phyloP scores from a whole-genome alignment of 2,888 invertebrate species.

The Andrena dorsata region DNA sequence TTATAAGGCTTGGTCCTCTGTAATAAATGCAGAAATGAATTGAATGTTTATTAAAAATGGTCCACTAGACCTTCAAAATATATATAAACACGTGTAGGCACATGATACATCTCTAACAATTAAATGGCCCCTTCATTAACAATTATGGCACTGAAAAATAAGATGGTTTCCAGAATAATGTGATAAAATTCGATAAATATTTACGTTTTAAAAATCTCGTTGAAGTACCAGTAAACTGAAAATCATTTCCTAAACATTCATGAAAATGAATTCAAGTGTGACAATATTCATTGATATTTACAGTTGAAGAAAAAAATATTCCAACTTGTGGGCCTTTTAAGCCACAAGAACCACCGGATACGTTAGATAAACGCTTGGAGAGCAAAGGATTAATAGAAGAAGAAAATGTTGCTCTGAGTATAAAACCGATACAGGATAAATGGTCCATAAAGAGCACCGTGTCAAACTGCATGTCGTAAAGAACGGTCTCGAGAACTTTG shows the following conservation, averaged over 20 bases:
- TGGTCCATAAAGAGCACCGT: background rate
- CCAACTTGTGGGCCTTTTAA: background rate
- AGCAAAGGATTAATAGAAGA: background rate
- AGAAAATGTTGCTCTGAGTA: background rate
- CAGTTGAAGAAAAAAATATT: background rate
- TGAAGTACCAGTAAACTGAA: background rate
- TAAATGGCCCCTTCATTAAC: conserved; percentile 53
- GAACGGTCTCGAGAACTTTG: background rate
- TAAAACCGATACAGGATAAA: background rate
- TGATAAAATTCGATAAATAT: background rate
- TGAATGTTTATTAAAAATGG: background rate
- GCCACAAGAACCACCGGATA: too few relatives aligned
- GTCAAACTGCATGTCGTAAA: conserved; percentile 4
- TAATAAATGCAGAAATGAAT: conserved; percentile 32
- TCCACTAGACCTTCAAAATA: background rate
- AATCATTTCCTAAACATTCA: background rate
- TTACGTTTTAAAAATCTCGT: background rate
- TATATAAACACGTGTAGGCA: conserved; percentile 27
- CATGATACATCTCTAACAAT: conserved; percentile 26
- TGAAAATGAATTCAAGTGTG: background rate
- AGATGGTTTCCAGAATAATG: background rate
- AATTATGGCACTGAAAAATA: conserved; percentile 65
- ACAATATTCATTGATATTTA: background rate
- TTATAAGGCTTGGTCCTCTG: background rate
- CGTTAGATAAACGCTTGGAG: background rate